Percentiles rank a stretch among this genome's conserved stretches.
These are phyloP conservation scores for Saccostrea echinata DNA, from an alignment of 1,140 invertebrate species.

Conservation along the genomic window DNA sequence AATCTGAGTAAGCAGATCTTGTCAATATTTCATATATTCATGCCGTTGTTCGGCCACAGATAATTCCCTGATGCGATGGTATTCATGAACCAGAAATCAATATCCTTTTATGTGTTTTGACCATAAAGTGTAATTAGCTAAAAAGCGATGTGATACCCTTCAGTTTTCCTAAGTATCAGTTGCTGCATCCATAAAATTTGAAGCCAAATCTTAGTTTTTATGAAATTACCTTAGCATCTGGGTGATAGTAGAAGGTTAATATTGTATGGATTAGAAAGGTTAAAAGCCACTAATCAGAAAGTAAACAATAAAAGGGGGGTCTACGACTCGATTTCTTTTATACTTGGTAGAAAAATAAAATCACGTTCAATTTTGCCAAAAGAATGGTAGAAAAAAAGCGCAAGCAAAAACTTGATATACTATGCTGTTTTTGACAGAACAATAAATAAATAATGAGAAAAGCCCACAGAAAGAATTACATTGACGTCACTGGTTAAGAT, in stretches of 20 bases:
- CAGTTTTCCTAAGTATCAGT: conserved; percentile 10
- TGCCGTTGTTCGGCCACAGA: conserved; percentile 13
- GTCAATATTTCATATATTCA: conserved; percentile 30
- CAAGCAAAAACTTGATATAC: background rate
- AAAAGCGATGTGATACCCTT: conserved; percentile 9
- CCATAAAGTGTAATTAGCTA: conserved; percentile 35
- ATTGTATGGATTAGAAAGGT: background rate
- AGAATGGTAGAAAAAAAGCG: background rate
- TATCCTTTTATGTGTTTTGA: conserved; percentile 34
- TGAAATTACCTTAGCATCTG: background rate
- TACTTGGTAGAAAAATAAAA: background rate
- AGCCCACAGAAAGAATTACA: background rate
- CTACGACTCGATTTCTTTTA: background rate
- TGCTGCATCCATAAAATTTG: background rate
- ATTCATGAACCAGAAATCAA: conserved; percentile 29
- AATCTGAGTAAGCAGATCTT: conserved; percentile 14
- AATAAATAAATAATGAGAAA: conserved; percentile 36
- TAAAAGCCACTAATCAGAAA: background rate
- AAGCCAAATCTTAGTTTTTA: background rate
- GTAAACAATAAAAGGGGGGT: background rate
- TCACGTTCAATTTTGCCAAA: background rate
- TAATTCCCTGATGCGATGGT: conserved; percentile 9
- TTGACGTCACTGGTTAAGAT: conserved; percentile 3
- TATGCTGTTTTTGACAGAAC: conserved; percentile 2
- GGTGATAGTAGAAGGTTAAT: background rate